Evolutionary conservation across 2,797 vertebrate species (phyloP).

Genomic region (Dendrocincla tyrannina): DNA sequence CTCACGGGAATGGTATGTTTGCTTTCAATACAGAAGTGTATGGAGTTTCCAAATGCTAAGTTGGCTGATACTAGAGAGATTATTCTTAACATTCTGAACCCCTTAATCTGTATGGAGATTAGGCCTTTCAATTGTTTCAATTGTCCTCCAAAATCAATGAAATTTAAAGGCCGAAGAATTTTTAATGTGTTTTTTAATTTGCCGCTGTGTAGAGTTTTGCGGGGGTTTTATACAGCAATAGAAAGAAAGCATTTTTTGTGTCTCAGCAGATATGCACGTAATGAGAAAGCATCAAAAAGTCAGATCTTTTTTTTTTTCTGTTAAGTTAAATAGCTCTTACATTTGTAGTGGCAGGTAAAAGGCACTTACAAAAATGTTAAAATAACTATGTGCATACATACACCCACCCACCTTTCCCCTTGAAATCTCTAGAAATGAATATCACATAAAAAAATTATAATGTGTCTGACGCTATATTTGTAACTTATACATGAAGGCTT

Average conservation of each 20-base stretch:
- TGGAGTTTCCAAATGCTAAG: neutral
- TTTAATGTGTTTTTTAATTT: neutral
- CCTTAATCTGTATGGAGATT: neutral
- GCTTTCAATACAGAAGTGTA: neutral
- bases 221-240: neutral
- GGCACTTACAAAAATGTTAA: neutral
- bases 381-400: neutral
- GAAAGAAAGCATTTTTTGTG: neutral
- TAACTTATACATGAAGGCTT: neutral
- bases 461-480: neutral
- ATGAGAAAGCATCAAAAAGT: neutral
- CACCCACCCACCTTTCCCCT: neutral
- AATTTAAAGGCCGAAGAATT: neutral
- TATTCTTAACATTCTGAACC: neutral
- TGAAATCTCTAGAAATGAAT: neutral
- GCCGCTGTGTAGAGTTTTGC: neutral
- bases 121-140: neutral
- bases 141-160: neutral
- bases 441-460: neutral
- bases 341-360: neutral
- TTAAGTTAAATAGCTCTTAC: neutral
- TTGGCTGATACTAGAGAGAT: neutral
- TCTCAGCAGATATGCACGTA: neutral
- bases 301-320: neutral
- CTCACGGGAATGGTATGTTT: conserved; percentile 92